Conservation (phyloP, 2,888 invertebrate species). For the Macrosiphum euphorbiae region DNA sequence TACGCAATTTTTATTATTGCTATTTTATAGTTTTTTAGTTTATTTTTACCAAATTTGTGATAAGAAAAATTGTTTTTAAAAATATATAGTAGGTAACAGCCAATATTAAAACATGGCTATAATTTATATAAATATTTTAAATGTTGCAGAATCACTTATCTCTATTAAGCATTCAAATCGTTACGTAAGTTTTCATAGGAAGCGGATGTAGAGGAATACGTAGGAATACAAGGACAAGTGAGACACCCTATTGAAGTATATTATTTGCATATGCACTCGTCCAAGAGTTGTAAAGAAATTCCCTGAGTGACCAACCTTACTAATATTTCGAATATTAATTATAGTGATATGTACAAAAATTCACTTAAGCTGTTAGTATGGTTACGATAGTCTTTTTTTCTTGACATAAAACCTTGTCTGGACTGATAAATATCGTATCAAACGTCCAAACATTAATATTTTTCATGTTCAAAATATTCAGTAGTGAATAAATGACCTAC, state of each 20-base stretch:
- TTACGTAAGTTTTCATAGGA: neutral
- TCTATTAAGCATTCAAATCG: neutral
- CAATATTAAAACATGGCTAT: neutral
- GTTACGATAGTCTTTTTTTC: neutral
- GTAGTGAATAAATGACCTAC: neutral
- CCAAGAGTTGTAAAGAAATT: neutral
- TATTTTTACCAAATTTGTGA: neutral
- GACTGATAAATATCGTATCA: neutral
- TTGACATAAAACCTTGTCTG: neutral
- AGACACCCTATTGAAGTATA: neutral
- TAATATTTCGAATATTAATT: neutral
- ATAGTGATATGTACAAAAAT: neutral
- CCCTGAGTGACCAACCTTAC: neutral
- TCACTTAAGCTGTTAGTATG: neutral
- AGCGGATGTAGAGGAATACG: neutral
- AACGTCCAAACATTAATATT: neutral
- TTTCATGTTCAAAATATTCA: neutral
- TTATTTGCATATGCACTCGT: neutral
- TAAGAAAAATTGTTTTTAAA: neutral
- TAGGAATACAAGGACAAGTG: neutral
- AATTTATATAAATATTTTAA: neutral
- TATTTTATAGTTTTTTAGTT: neutral
- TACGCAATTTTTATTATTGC: neutral
- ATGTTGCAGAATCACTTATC: neutral
- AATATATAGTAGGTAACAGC: neutral